Percentiles rank a stretch among this genome's conserved stretches.
Conservation (phyloP, 2,113 vertebrate genomes). For the Ptilonorhynchus violaceus region DNA sequence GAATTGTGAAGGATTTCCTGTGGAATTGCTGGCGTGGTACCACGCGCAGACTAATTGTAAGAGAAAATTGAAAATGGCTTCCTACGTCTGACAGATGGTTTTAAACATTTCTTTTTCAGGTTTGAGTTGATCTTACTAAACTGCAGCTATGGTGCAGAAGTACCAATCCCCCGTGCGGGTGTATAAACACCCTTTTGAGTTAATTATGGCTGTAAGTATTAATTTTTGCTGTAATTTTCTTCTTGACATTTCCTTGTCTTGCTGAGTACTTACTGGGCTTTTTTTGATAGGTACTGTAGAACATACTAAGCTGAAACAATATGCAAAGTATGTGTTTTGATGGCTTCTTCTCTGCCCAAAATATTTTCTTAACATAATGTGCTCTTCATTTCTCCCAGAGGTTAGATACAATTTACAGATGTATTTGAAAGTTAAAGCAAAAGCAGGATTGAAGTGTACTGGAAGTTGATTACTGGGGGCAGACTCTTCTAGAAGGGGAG, state of each 20-base stretch:
- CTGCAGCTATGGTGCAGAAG: slow-evolving; percentile 90
- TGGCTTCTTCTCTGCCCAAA: neutral
- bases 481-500: neutral
- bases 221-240: neutral
- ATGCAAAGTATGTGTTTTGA: neutral
- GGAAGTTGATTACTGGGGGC: neutral
- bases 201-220: slow-evolving; percentile 95
- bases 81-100: neutral
- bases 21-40: neutral
- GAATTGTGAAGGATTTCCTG: neutral
- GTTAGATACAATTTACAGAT: neutral
- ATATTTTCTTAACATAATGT: neutral
- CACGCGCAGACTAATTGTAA: neutral
- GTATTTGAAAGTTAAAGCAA: neutral
- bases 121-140: slow-evolving; percentile 36
- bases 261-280: neutral
- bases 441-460: neutral
- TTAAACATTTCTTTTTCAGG: slow-evolving; percentile 65
- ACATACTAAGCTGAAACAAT: neutral
- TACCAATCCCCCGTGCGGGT: slow-evolving; percentile 96
- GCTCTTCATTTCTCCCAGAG: neutral
- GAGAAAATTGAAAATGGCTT: neutral
- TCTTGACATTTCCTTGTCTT: neutral
- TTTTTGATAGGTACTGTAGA: neutral
- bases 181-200: slow-evolving; percentile 93